These are phyloP conservation scores for Gymnarchus niloticus DNA, from an alignment of 2,113 vertebrate genomes.

Conservation along the genomic window DNA sequence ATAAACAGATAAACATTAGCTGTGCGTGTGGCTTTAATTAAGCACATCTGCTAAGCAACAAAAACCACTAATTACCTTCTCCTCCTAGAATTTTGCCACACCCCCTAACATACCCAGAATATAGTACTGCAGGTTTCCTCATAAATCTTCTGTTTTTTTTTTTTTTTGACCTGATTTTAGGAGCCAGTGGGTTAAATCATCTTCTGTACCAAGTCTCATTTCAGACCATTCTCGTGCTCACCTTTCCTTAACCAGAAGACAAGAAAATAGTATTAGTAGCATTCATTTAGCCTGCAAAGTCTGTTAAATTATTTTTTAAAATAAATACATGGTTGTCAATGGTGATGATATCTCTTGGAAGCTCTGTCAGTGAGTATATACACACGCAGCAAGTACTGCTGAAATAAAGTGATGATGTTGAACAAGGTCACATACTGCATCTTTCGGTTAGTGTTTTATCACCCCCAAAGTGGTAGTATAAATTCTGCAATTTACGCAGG, in stretches of 20 bases:
- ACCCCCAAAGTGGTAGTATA: not conserved
- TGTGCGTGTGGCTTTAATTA: not conserved
- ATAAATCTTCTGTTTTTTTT: too few species aligned
- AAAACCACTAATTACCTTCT: not conserved
- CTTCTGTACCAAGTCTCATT: not conserved
- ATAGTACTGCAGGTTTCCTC: not conserved
- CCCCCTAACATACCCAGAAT: not conserved
- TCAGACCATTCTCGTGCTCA: too few species aligned
- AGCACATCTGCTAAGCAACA: not conserved
- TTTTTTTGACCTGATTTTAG: not conserved
- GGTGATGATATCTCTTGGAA: not conserved
- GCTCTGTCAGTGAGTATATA: not conserved
- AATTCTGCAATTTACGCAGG: not conserved
- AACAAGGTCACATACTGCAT: not conserved
- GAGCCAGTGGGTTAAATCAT: not conserved
- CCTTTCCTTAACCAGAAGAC: too few species aligned
- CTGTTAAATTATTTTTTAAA: too few species aligned
- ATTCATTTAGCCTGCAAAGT: too few species aligned
- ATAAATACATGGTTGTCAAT: too few species aligned
- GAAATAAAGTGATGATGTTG: not conserved
- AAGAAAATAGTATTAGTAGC: too few species aligned
- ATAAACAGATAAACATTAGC: not conserved
- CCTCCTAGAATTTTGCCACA: not conserved
- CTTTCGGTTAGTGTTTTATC: not conserved
- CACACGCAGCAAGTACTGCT: not conserved